Base-by-base conservation (phyloP, 1,140 invertebrate species). In the Calliopsis andreniformis region DNA sequence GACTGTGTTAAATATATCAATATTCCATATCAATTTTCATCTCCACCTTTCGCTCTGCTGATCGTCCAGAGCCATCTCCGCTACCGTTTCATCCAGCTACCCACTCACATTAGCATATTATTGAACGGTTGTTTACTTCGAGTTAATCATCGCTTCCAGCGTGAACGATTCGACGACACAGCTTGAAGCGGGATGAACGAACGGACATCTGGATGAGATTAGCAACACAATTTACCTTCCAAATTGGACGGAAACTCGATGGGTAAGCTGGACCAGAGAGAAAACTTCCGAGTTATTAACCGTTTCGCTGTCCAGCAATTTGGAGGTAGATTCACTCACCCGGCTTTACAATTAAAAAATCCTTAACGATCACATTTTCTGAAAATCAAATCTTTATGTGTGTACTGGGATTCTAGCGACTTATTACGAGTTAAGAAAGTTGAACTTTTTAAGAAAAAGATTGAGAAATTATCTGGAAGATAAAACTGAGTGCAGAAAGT, bases 21-120 rank as follows among this genome's bases (percentile, higher is more conserved):
- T n/a, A n/a, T n/a, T 64, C 61, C 45, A 51, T 51, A 58, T 80
- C 53, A 70, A 82, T 45, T 71, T 78, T 79, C 32, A 78, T 69
- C 68, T 55, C 32, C 42, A 18, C 47, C 53, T 76, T 66, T 58
- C 64, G 18, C 14, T 32, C 45, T 30, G 39, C 43, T 43, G 28
- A 39, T 43, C 64, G 42, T 49, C 42, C 39, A 28, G 49, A 43
- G 30, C 7, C 35, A 35, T 35, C 47, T 66, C 20, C 20, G 67
- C 58, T 64, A 51, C 66, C 23, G 67, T 42, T 47, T 53, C 66
- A 80, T 59, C 82, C 28, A 35, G 77, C 61, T 72, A 63, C 66
- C 69, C 59, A 79, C 73, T 85, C 84, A 76, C 85, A 89, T 89
- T 89, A 88, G 88, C 88, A 89, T 89, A 86, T 89, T 89, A 89